phyloP scores from a whole-genome alignment of 2,113 vertebrate genomes.

The Anser cygnoides region DNA sequence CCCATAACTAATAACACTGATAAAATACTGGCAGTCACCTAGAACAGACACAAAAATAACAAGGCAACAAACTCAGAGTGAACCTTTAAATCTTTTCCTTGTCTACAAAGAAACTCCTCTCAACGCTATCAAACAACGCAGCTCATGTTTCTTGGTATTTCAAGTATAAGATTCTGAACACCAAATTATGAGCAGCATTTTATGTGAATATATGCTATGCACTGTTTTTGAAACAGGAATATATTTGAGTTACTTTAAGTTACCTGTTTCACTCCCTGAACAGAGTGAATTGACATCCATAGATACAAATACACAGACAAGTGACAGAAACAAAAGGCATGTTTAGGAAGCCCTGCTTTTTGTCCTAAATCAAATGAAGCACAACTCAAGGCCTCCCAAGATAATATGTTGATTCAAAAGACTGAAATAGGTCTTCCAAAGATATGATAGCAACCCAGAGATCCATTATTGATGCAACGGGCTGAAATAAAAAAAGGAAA shows the following conservation, averaged over 20 bases:
- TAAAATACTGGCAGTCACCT: neutral
- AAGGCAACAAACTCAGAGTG: neutral
- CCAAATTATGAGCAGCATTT: neutral
- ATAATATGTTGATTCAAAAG: neutral
- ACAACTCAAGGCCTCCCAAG: neutral
- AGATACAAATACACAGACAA: neutral
- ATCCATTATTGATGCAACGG: neutral
- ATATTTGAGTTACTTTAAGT: neutral
- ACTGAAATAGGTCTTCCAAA: neutral
- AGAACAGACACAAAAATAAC: neutral
- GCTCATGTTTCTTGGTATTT: neutral
- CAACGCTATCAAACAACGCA: neutral
- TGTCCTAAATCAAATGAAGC: neutral
- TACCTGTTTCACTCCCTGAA: neutral
- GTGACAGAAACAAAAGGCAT: rapidly evolving
- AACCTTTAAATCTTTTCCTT: neutral
- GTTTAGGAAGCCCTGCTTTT: neutral
- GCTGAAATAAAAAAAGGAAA: neutral
- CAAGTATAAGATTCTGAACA: neutral
- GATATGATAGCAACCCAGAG: neutral
- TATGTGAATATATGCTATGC: neutral
- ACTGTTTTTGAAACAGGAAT: neutral
- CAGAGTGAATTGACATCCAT: neutral
- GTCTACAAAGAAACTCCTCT: neutral
- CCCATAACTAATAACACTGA: neutral